These are phyloP conservation scores for Ptilorrhoa leucosticta DNA, from an alignment of 2,113 vertebrate genomes.

Conservation along the genomic window DNA sequence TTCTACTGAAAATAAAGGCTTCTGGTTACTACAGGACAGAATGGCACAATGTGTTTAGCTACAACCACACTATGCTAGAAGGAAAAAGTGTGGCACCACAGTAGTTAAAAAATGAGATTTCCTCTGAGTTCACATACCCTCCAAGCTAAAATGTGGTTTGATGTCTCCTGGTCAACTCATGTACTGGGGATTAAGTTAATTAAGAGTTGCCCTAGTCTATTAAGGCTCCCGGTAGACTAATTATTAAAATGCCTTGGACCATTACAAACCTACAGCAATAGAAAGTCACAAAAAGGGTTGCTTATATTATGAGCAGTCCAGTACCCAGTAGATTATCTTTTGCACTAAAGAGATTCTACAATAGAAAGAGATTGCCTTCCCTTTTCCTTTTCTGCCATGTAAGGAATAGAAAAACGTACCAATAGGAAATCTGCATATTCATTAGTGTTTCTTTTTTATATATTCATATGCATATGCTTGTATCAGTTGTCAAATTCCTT, in stretches of 20 bases:
- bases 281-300: conserved; percentile 64
- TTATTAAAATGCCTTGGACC: conserved; percentile 75
- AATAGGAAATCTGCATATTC: background rate
- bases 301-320: conserved; percentile 63
- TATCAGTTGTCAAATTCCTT: background rate
- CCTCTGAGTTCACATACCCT: conserved; percentile 66
- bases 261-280: conserved; percentile 70
- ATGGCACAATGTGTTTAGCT: background rate
- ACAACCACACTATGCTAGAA: conserved; percentile 31
- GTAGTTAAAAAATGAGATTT: conserved; percentile 70
- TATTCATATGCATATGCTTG: background rate
- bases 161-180: conserved; percentile 76
- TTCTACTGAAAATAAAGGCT: conserved; percentile 47
- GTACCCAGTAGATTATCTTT: conserved; percentile 61
- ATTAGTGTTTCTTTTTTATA: background rate
- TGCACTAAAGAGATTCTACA: conserved; percentile 45
- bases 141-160: conserved; percentile 71
- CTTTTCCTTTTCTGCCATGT: conserved; percentile 24
- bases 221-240: conserved; percentile 76
- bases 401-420: background rate
- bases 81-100: conserved; percentile 22
- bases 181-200: conserved; percentile 77
- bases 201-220: conserved; percentile 75
- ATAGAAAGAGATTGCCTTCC: conserved; percentile 45
- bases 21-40: background rate